Evolutionary conservation across 2,113 vertebrate genomes (phyloP).

Genomic region (Echinops telfairi): DNA sequence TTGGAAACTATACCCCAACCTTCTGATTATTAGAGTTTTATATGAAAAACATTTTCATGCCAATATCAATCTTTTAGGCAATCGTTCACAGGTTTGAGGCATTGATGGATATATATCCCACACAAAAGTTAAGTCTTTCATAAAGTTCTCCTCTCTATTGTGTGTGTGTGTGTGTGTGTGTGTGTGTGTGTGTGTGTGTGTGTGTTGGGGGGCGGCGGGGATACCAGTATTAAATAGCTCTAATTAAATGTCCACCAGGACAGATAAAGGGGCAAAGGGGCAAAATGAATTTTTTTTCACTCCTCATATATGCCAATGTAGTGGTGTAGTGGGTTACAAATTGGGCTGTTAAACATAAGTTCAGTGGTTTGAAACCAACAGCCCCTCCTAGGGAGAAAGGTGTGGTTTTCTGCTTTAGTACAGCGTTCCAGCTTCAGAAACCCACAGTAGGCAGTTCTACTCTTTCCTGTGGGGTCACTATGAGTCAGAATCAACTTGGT

Average conservation of each 20-base stretch:
- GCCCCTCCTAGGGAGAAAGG: no score
- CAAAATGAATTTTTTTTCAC: rapidly evolving
- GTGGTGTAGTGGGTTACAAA: background rate
- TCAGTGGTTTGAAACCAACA: background rate
- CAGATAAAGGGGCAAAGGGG: background rate
- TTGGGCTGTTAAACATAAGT: background rate
- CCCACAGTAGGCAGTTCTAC: no score
- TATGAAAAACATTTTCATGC: background rate
- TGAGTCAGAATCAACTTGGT: no score
- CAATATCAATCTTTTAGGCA: background rate
- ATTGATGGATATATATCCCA: background rate
- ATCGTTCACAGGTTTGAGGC: background rate
- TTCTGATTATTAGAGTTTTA: background rate
- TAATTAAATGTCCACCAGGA: background rate
- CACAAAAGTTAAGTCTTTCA: background rate
- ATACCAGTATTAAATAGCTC: no score
- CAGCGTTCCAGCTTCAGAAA: no score
- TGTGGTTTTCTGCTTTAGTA: no score
- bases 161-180: background rate
- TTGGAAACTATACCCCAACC: background rate
- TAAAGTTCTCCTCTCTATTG: background rate
- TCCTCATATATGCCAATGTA: rapidly evolving
- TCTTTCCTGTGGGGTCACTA: no score
- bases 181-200: background rate
- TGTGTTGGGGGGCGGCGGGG: background rate